Evolutionary conservation across 2,113 vertebrate genomes (phyloP), one percentile per base, ranked within the genome.

Genomic region (Chlamydotis undulata): DNA sequence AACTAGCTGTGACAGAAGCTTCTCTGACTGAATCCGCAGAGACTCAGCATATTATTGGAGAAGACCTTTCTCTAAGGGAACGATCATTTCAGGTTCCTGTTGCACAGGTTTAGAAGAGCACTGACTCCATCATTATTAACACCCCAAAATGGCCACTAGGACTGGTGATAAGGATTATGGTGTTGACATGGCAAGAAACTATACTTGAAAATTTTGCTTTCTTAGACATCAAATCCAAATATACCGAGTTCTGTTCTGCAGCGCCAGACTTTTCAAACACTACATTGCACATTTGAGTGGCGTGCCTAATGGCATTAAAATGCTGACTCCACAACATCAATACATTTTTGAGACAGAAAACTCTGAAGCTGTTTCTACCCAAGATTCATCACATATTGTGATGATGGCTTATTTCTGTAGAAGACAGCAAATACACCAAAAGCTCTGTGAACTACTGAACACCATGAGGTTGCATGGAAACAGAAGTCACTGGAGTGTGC

Each of bases 391-490:
- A 56, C 23, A 56, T 61, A 24, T 70, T 55, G 50, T n/a, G 31
- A 55, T 5, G 8, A 77, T 6, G 13, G 47, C 10, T 87, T 83
- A 49, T 35, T 80, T 69, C 45, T 50, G 23, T 35, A 9, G 7
- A 81, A 75, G 28, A 81, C 0, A n/a, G 9, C 28, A 93, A 73
- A 56, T 19, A 57, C 4, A 15, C 9, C 60, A 63, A 87, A 91
- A 85, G n/a, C 28, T 80, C 49, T 31, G 14, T 25, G 68, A 87
- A 39, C 23, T 73, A 80, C 33, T 37, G 23, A 75, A 35, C 14
- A 45, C 9, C 1, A 1, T 6, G 18, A 78, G 9, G 33, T 39
- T 0, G 0, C 14, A 45, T 0, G 0, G 70, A 61, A 77, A 77
- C 16, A 56, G 19, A 45, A 50, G 15, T 21, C 37, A 67, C 33